phyloP scores from a whole-genome alignment of 2,113 vertebrate species.

The Uropsilus gracilis region DNA sequence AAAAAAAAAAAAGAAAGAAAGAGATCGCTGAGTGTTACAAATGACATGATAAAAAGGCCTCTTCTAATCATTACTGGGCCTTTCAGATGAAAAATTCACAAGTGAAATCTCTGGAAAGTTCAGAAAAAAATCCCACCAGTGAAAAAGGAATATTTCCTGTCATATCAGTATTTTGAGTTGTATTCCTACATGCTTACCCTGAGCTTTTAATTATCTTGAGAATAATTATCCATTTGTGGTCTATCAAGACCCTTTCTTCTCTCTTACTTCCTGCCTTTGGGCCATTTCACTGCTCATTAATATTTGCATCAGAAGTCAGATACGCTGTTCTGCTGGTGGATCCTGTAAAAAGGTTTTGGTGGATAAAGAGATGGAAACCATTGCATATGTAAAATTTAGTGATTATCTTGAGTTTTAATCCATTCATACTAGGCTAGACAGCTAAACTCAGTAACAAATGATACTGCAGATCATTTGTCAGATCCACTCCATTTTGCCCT shows the following conservation, averaged over 20 bases:
- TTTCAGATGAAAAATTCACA: not conserved
- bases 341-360: not conserved
- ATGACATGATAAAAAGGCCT: too few relatives aligned
- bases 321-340: constrained; percentile 8
- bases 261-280: constrained; percentile 68
- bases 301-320: constrained; percentile 56
- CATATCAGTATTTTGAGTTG: constrained; percentile 53
- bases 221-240: constrained; percentile 77
- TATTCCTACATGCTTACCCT: not conserved
- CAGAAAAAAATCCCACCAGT: constrained; percentile 25
- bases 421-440: not conserved
- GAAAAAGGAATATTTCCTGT: constrained; percentile 25
- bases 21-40: too few relatives aligned
- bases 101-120: not conserved
- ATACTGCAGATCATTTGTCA: not conserved
- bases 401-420: not conserved
- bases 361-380: not conserved
- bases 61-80: not conserved
- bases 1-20: too few relatives aligned
- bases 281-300: constrained; percentile 75
- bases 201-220: constrained; percentile 73
- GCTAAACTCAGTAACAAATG: not conserved
- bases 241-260: constrained; percentile 58
- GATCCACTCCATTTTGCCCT: not conserved
- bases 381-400: not conserved